These are phyloP conservation scores for Apis laboriosa DNA, from an alignment of 1,140 invertebrate genomes.

Conservation along the genomic window DNA sequence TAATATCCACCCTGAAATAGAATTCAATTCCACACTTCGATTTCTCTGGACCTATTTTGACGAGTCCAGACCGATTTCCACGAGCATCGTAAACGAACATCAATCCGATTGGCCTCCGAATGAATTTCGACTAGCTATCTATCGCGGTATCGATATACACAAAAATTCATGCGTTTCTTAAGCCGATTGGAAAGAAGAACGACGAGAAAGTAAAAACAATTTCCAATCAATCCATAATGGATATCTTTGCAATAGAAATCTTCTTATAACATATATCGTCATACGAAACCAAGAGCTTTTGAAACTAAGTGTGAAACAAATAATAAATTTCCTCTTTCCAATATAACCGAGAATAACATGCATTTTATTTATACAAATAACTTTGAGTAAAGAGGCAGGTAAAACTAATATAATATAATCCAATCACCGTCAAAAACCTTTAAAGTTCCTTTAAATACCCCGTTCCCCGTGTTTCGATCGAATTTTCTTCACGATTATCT, in stretches of 20 bases:
- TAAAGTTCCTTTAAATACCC: too few relatives aligned
- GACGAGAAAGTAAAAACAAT: not conserved
- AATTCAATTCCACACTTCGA: constrained; percentile 45
- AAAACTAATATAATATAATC: too few relatives aligned
- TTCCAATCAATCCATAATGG: not conserved
- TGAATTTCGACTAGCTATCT: constrained; percentile 13
- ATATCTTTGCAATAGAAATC: not conserved
- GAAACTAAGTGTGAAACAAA: too few relatives aligned
- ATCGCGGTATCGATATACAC: constrained; percentile 12
- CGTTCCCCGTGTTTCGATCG: too few relatives aligned
- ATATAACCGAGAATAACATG: too few relatives aligned
- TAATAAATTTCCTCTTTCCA: too few relatives aligned
- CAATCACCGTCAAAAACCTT: too few relatives aligned
- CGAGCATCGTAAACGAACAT: constrained; percentile 11
- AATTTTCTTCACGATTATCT: not conserved
- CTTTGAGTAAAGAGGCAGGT: too few relatives aligned
- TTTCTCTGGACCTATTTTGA: constrained; percentile 39
- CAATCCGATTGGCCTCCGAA: constrained; percentile 15
- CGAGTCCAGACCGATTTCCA: constrained; percentile 25
- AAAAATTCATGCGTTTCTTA: not conserved
- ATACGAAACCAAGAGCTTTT: too few relatives aligned
- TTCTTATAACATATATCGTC: too few relatives aligned
- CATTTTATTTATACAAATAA: too few relatives aligned
- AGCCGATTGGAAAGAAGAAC: not conserved
- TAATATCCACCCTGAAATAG: constrained; percentile 22